Evolutionary conservation across 2,888 invertebrate genomes (phyloP), one percentile per base, ranked within the genome.

Genomic region (Aelia acuminata): DNA sequence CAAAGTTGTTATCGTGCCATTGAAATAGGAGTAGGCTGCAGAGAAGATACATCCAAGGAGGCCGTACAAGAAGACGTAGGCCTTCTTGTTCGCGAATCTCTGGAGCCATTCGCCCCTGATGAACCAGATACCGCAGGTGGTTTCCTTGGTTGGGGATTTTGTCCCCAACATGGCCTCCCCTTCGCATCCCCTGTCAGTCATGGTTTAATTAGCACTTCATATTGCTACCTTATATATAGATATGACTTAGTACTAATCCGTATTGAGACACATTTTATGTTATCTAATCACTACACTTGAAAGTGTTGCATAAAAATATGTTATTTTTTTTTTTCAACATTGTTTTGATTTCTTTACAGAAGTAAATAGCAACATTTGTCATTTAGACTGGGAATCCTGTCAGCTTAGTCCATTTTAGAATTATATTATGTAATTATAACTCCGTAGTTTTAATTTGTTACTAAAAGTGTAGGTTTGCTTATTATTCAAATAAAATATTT

Each of bases 1-100:
- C 90, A 96, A 93, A 5, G 95, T 95, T 87, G 96, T 95, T 89
- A 96, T 95, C 48, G 95, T 95, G n/a, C 95, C 95, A 91, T 95
- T 95, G 91, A 95, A 95, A 91, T 96, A 96, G 7, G 95, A 94
- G 91, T 94, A 95, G 89, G 94, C 94, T 91, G 95, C 95, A 35
- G 95, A 94, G 91, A 95, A 95, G 88, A 95, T 93, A 91, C 95
- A 95, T 5, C 95, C 95, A 11, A 95, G 93, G 63, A 95, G 92
- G 53, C 95, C 95, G 90, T 95, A 95, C 0, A 95, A 92, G 90
- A 95, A 92, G 7, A 95, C 94, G 91, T 94, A 94, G 20, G 93
- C 93, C 91, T 94, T 94, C 91, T 94, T 94, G 90, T 94, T 94
- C 31, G 94, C 95, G 91, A 94, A 92, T 92, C 93, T 93, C 91